Evolutionary conservation across 2,888 invertebrate species (phyloP).

Genomic region (Tachina lurida): DNA sequence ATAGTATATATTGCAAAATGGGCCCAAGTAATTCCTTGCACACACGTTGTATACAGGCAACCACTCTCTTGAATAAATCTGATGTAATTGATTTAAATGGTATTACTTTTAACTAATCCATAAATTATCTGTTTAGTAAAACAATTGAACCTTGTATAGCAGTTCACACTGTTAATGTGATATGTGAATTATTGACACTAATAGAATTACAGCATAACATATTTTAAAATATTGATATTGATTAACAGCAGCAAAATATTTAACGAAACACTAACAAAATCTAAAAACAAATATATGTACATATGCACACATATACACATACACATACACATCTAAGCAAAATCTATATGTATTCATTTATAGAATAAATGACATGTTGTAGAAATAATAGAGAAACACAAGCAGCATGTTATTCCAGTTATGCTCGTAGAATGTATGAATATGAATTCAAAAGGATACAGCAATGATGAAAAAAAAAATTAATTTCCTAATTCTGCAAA

Average conservation of each 20-base stretch:
- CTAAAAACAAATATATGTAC: background rate
- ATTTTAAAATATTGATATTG: conserved; percentile 3
- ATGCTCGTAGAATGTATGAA: background rate
- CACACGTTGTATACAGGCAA: too few species aligned
- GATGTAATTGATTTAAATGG: too few species aligned
- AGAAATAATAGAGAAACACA: background rate
- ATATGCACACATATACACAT: background rate
- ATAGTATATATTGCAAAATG: too few species aligned
- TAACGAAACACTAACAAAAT: conserved; percentile 2
- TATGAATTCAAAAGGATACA: conserved; percentile 29
- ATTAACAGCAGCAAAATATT: background rate
- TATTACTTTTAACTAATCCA: too few species aligned
- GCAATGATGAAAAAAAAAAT: conserved; percentile 26
- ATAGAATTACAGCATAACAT: background rate
- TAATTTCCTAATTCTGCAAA: conserved; percentile 77
- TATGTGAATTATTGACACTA: conserved; percentile 7
- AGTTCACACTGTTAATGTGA: background rate
- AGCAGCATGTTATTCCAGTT: background rate
- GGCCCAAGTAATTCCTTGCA: too few species aligned
- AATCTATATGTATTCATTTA: background rate
- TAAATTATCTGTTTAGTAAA: too few species aligned
- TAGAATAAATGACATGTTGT: conserved; percentile 23
- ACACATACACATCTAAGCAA: background rate
- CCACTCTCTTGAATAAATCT: too few species aligned
- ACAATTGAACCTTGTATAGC: background rate